phyloP scores from a whole-genome alignment of 2,113 vertebrate genomes.

The Osmerus eperlanus region DNA sequence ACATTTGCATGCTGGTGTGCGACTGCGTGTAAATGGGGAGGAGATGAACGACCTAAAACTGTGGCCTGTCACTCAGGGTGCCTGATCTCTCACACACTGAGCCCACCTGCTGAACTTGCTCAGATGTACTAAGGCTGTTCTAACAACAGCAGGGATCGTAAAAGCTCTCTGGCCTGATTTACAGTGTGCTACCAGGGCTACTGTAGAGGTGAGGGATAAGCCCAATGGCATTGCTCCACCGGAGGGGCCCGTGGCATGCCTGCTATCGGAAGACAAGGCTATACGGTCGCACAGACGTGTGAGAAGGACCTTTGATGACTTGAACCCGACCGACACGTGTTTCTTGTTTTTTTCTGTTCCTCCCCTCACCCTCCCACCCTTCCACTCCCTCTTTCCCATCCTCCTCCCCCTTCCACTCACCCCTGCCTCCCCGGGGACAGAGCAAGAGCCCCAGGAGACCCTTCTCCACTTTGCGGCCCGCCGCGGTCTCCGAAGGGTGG shows the following conservation, averaged over 20 bases:
- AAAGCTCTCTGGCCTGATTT: slow-evolving; percentile 21
- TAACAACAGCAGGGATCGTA: slow-evolving; percentile 3
- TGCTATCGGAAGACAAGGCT: slow-evolving; percentile 7
- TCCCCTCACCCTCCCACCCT: background rate
- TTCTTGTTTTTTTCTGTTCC: background rate
- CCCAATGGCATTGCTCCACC: slow-evolving; percentile 40
- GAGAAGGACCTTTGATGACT: background rate
- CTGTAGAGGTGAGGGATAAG: slow-evolving; percentile 21
- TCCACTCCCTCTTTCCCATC: background rate
- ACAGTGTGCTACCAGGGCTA: slow-evolving; percentile 12
- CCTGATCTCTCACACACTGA: background rate
- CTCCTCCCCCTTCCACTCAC: slow-evolving; percentile 5
- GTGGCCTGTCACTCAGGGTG: background rate
- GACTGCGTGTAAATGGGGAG: background rate
- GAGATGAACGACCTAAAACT: background rate
- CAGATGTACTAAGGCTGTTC: slow-evolving; percentile 12
- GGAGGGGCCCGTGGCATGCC: slow-evolving; percentile 33
- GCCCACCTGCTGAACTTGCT: background rate
- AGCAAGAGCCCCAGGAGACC: slow-evolving; percentile 82
- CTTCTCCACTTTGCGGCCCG: slow-evolving; percentile 91
- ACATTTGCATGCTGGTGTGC: background rate
- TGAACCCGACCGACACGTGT: background rate
- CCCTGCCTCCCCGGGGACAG: slow-evolving; percentile 56
- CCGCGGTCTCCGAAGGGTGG: slow-evolving; percentile 80
- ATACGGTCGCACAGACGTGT: background rate